Percentiles rank a stretch among this genome's conserved stretches.
These are phyloP conservation scores for Orthosia cruda DNA, from an alignment of 2,888 invertebrate genomes.

Conservation along the genomic window DNA sequence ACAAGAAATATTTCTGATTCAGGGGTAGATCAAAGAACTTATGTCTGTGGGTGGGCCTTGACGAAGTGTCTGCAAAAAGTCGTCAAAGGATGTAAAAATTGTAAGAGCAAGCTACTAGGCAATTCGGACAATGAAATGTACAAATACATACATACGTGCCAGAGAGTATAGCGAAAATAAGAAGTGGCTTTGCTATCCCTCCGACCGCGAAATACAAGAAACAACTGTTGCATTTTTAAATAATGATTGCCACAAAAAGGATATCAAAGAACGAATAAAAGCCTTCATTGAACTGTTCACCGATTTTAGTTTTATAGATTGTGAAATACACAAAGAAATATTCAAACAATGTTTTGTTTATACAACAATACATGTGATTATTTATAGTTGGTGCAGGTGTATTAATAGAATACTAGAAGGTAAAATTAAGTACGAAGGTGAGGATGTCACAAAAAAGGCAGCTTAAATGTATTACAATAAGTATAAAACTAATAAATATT, in stretches of 20 bases:
- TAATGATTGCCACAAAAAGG: no score
- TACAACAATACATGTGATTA: no score
- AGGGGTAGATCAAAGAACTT: slow-evolving; percentile 12
- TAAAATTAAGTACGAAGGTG: no score
- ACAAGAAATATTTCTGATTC: slow-evolving; percentile 7
- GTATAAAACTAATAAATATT: no score
- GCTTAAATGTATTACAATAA: no score
- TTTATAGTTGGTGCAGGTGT: no score
- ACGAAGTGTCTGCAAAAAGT: neutral
- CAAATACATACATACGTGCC: no score
- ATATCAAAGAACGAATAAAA: no score
- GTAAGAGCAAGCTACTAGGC: neutral
- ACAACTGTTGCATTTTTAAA: slow-evolving; percentile 9
- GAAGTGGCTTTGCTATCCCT: slow-evolving; percentile 21
- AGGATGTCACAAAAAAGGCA: no score
- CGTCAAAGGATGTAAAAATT: neutral
- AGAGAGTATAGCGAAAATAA: neutral
- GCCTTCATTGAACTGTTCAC: neutral
- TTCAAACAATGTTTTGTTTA: no score
- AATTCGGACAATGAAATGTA: neutral
- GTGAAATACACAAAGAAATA: neutral
- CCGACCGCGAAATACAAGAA: slow-evolving; percentile 19
- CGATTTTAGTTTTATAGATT: slow-evolving; percentile 16
- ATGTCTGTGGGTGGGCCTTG: neutral
- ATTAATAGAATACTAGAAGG: no score